Evolutionary conservation across 64 coral and sea anemone species (phyloP).

Genomic region (Actinia tenebrosa): DNA sequence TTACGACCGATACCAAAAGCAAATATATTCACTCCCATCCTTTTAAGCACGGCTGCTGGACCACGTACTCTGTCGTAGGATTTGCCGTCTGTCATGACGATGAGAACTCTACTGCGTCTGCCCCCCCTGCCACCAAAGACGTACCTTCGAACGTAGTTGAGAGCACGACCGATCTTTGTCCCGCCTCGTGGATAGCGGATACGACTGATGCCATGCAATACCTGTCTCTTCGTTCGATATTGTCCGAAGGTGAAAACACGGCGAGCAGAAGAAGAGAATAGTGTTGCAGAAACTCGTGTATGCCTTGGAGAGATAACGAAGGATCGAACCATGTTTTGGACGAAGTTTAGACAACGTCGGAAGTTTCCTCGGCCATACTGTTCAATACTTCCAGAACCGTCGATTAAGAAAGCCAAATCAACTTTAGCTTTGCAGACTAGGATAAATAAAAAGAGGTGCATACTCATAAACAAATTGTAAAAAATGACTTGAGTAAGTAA

Average conservation of each 20-base stretch:
- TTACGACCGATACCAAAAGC: constrained; percentile 17
- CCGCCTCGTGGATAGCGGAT: constrained; percentile 65
- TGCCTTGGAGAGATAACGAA: constrained; percentile 53
- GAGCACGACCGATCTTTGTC: constrained; percentile 50
- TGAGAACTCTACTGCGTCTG: constrained; percentile 17
- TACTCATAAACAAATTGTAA: neutral
- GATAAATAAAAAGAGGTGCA: neutral
- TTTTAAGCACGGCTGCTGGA: constrained; percentile 19
- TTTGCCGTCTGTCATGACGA: constrained; percentile 69
- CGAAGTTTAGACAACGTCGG: constrained; percentile 44
- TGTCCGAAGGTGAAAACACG: constrained; percentile 58
- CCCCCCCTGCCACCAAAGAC: constrained; percentile 21
- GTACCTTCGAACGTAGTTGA: constrained; percentile 16
- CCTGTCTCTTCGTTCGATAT: constrained; percentile 21
- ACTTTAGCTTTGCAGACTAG: neutral
- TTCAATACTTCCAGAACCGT: constrained; percentile 2
- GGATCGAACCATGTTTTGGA: constrained; percentile 4
- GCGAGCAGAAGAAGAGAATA: constrained; percentile 40
- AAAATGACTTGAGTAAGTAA: neutral
- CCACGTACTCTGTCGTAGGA: constrained; percentile 53
- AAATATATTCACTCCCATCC: constrained; percentile 30
- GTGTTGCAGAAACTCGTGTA: constrained; percentile 42
- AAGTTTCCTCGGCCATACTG: neutral
- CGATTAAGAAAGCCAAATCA: constrained; percentile 4
- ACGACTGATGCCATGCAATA: constrained; percentile 28